Base-by-base conservation (phyloP, 2,888 invertebrate species). In the Spialia ferax region DNA sequence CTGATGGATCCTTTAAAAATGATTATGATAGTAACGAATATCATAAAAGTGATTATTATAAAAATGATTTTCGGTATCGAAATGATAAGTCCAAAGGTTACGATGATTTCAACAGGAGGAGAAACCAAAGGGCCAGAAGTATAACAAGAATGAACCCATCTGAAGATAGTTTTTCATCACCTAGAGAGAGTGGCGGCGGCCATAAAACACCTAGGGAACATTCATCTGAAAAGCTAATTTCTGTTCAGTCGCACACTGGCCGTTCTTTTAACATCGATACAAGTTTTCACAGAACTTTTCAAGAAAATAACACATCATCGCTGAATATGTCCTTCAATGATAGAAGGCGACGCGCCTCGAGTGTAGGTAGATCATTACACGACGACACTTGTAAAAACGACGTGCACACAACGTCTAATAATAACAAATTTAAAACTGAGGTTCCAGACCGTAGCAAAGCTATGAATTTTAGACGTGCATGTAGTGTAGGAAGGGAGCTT, bases 181-280 rank as follows among this genome's bases (percentile, higher is more conserved):
- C 65, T 68, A 15, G 70, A 78, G 10, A 77, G 77, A 42, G 13
- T 32, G n/a, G 45, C 4, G 15, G 20, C 7, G 20, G 20, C 54
- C 20, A 68, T 35, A 38, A 23, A n/a, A 13, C 13, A 23, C 22
- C 6, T n/a, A 67, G 55, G 22, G 66, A 67, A 22, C 8, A 20
- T 18, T 61, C 61, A 54, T 29, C 54, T 29, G 66, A 67, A 32
- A 67, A 55, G 35, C 22, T 60, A 29, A 68, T 86, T 56, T 84
- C 84, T 3, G 79, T 88, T 2, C 79, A 86, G 74, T 74, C 80
- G 6, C 75, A 84, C 56, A 72, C 77, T 5, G 86, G 87, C 1
- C 80, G 80, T 20, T 80, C 86, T n/a, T 89, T 92, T 71, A 82
- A 77, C 18, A 93, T 92, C 72, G 87, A 93, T 69, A 91, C 89